Percentiles rank a stretch among this genome's conserved stretches.
Conservation (phyloP, 2,113 vertebrate genomes). For the Epinephelus cyanopodus region DNA sequence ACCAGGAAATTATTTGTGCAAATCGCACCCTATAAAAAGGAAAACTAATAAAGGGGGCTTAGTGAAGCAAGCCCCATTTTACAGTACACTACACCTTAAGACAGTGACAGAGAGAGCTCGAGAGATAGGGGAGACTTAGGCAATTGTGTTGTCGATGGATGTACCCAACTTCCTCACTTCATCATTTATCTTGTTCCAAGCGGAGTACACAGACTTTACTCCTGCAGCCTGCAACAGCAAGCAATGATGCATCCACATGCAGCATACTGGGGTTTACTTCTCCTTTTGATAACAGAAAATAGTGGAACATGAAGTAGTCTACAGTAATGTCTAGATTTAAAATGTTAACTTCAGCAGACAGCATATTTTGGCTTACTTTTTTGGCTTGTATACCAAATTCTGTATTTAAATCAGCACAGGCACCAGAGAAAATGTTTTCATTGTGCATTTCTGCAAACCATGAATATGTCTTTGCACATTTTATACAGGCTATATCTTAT, state of each 20-base stretch:
- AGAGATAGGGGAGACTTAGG: slow-evolving; percentile 63
- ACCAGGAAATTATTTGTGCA: slow-evolving; percentile 77
- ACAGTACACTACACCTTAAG: slow-evolving; percentile 81
- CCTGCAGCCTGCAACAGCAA: slow-evolving; percentile 38
- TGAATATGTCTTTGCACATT: no score
- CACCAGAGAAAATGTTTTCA: no score
- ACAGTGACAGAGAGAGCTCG: slow-evolving; percentile 77
- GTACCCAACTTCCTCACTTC: slow-evolving; percentile 65
- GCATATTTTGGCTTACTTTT: not conserved
- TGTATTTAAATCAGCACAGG: not conserved
- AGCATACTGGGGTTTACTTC: slow-evolving; percentile 20
- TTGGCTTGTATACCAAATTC: not conserved
- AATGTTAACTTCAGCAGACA: not conserved
- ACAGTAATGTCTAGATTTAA: slow-evolving; percentile 19
- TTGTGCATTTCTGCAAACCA: no score
- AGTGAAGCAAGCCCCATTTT: slow-evolving; percentile 80
- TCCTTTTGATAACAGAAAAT: slow-evolving; percentile 15
- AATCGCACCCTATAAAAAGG: slow-evolving; percentile 76
- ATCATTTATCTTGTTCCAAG: slow-evolving; percentile 72
- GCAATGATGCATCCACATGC: slow-evolving; percentile 43
- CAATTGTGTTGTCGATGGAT: slow-evolving; percentile 73
- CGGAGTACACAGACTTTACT: slow-evolving; percentile 34
- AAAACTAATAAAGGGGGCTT: slow-evolving; percentile 78
- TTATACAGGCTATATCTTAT: no score
- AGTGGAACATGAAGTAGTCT: slow-evolving; percentile 10